Evolutionary conservation across 2,113 vertebrate genomes (phyloP).

Genomic region (Condylura cristata): DNA sequence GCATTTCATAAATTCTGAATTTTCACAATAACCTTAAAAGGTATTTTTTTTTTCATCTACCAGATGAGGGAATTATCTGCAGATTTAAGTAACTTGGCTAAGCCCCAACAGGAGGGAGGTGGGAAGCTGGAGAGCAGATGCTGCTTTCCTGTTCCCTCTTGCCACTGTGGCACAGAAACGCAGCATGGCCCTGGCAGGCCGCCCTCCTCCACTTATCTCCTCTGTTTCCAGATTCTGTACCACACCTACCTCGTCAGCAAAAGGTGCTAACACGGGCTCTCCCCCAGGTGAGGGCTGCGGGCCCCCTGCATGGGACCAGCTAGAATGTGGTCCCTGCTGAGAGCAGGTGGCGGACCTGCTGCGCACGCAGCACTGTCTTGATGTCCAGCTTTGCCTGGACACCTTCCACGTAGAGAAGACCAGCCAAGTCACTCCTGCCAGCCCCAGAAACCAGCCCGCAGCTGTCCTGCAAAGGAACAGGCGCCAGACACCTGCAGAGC

Average conservation of each 20-base stretch:
- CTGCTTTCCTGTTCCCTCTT: background rate
- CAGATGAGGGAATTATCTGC: background rate
- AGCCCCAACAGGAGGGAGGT: background rate
- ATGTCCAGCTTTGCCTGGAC: background rate
- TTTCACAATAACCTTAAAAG: background rate
- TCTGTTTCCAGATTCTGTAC: background rate
- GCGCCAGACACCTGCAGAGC: rapidly evolving
- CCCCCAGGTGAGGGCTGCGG: too few species aligned
- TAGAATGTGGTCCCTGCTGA: rapidly evolving
- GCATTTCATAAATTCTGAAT: background rate
- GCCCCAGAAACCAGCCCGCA: background rate
- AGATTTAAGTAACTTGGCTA: background rate
- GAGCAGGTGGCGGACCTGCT: background rate
- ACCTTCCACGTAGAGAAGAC: background rate
- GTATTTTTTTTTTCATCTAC: background rate
- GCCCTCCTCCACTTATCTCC: background rate
- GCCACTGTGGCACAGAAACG: background rate
- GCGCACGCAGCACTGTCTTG: background rate
- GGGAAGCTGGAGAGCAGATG: background rate
- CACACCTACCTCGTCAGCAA: background rate
- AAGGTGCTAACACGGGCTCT: too few species aligned
- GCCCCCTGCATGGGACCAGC: background rate
- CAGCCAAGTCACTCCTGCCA: background rate
- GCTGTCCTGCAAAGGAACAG: background rate
- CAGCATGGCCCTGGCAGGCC: too few species aligned